Evolutionary conservation across 2,888 invertebrate species (phyloP), one percentile per base, ranked within the genome.

Genomic region (Cremastinae sp.): DNA sequence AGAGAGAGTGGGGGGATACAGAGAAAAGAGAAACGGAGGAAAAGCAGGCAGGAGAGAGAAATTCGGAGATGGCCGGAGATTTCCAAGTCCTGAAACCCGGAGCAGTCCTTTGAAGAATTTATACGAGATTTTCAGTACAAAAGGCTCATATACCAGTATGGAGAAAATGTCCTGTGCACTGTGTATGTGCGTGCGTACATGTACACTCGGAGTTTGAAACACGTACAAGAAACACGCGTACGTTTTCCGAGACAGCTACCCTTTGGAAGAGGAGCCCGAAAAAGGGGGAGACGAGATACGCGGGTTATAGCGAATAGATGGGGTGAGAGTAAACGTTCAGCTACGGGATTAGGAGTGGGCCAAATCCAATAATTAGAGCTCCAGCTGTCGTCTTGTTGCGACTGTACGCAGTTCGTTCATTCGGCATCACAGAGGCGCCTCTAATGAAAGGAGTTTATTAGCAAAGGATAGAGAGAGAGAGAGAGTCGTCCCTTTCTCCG

Each of bases 381-480:
- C 79, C 85, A 85, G 85, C 85, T 85, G 85, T 85, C 83, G 83
- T 84, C 85, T 80, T 80, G 82, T 84, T 82, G 80, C 83, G 81
- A 85, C 80, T 84, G 14, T 62, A 84, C 83, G 84, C 84, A 82
- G 83, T 84, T 84, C 83, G 85, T 85, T 85, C 85, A 81, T 84
- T 84, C 83, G 80, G 78, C 80, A 81, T 82, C 79, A 75, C 72
- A 71, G 84, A 28, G 28, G 78, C 77, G 81, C 78, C 80, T 85
- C 83, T 85, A 85, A 85, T 85, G 85, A 85, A 85, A 85, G 84
- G 85, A 85, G 84, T 85, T 85, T 85, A 85, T 85, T 85, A 85
- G 85, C 83, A 82, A 51, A 65, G 62, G 64, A 64, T 22, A 64
- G 62, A 51, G 51, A 71, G 53, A 51, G 53, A n/a, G n/a, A n/a